phyloP scores from a whole-genome alignment of 2,888 invertebrate species.

The Plebejus argus region DNA sequence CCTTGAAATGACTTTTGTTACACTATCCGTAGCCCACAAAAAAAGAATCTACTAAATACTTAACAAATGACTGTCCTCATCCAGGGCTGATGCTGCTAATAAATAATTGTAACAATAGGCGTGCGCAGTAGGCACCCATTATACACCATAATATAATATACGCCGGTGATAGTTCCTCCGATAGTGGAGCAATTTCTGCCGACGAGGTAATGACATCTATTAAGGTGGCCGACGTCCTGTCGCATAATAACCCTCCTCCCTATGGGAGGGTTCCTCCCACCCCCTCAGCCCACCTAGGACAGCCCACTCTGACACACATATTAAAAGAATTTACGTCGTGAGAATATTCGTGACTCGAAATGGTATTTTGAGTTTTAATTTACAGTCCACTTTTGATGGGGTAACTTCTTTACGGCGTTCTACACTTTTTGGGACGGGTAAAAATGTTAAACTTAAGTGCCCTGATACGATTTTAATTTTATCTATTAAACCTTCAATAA shows the following conservation, averaged over 20 bases:
- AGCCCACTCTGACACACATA: constrained; percentile 34
- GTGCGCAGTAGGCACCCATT: constrained; percentile 6
- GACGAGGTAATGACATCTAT: constrained; percentile 79
- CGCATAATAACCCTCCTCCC: constrained; percentile 56
- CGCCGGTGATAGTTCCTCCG: constrained; percentile 71
- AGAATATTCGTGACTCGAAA: constrained; percentile 19
- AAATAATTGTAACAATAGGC: constrained; percentile 8
- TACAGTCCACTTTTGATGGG: background rate
- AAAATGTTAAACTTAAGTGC: too few species aligned
- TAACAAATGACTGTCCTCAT: background rate
- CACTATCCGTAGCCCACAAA: too few species aligned
- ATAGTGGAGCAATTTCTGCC: constrained; percentile 79
- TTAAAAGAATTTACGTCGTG: constrained; percentile 20
- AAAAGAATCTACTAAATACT: too few species aligned
- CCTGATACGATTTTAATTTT: too few species aligned
- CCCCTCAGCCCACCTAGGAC: constrained; percentile 7
- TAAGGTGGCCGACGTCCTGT: constrained; percentile 69
- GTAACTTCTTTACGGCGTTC: background rate
- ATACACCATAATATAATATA: constrained; percentile 62
- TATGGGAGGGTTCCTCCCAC: constrained; percentile 21
- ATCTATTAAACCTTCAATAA: too few species aligned
- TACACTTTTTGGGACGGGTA: too few species aligned
- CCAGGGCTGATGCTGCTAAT: background rate
- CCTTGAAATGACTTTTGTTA: too few species aligned
- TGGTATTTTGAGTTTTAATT: constrained; percentile 6